These are phyloP conservation scores for Channa striata DNA, from an alignment of 2,797 vertebrate genomes.

Conservation along the genomic window DNA sequence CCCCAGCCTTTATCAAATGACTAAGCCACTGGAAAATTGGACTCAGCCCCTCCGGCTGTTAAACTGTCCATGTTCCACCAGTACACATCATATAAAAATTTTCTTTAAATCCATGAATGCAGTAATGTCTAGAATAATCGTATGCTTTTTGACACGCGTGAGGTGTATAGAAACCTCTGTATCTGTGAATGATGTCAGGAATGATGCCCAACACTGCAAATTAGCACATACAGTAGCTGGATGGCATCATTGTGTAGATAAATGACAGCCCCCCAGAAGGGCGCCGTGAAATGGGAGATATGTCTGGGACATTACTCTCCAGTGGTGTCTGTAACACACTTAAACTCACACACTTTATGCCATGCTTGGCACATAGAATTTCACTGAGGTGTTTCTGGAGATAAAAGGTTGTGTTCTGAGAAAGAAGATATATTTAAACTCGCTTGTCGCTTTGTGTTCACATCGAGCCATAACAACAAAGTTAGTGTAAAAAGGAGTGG, in stretches of 20 bases:
- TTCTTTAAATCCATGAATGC: neutral
- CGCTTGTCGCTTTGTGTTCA: slow-evolving; percentile 55
- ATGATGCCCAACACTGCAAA: slow-evolving; percentile 44
- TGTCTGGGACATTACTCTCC: slow-evolving; percentile 57
- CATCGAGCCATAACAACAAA: too few relatives aligned
- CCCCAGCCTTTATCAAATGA: slow-evolving; percentile 6
- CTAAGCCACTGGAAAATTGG: slow-evolving; percentile 22
- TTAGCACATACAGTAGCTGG: slow-evolving; percentile 55
- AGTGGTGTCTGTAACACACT: slow-evolving; percentile 28
- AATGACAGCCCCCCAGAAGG: slow-evolving; percentile 50
- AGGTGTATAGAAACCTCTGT: neutral
- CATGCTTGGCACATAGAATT: slow-evolving; percentile 1
- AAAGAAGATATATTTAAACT: slow-evolving; percentile 40
- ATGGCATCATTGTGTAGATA: slow-evolving; percentile 58
- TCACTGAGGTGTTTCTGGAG: slow-evolving; percentile 33
- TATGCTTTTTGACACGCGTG: neutral
- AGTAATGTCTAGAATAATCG: neutral
- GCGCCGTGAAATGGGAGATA: slow-evolving; percentile 60
- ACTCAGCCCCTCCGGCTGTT: slow-evolving; percentile 29
- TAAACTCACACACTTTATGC: slow-evolving; percentile 1
- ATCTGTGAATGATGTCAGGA: slow-evolving; percentile 39
- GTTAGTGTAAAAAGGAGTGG: too few relatives aligned
- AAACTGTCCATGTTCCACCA: slow-evolving; percentile 23
- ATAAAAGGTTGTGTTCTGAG: slow-evolving; percentile 42
- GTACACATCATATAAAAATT: slow-evolving; percentile 3